phyloP scores from a whole-genome alignment of 1,140 invertebrate species.

The Papilio aristodemus region DNA sequence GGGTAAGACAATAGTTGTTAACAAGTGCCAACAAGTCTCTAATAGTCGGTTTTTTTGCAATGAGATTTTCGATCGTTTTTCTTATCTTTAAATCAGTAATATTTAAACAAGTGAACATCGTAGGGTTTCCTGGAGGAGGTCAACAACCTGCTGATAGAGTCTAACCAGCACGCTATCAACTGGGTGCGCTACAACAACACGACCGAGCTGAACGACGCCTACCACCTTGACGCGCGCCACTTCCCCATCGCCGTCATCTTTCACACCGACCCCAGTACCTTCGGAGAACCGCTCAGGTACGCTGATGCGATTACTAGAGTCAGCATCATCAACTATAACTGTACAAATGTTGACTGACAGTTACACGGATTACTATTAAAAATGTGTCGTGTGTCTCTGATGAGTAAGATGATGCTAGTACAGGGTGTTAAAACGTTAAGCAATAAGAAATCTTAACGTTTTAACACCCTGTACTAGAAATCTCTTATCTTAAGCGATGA shows the following conservation, averaged over 20 bases:
- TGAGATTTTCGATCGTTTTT: not conserved
- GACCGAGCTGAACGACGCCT: conserved; percentile 85
- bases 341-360: no score
- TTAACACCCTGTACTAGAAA: no score
- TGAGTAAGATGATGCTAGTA: no score
- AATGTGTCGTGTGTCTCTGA: no score
- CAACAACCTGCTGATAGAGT: conserved; percentile 79
- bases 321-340: no score
- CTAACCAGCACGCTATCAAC: conserved; percentile 81
- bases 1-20: conserved; percentile 75
- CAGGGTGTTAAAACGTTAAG: no score
- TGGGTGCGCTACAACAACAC: conserved; percentile 84
- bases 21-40: no score
- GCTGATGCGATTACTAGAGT: not conserved
- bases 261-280: conserved; percentile 69
- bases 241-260: conserved; percentile 87
- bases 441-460: no score
- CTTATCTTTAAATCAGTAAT: not conserved
- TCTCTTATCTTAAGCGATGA: no score
- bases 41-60: not conserved
- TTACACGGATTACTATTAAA: no score
- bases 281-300: conserved; percentile 82
- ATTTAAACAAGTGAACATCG: conserved; percentile 34
- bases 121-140: conserved; percentile 84
- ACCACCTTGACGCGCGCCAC: conserved; percentile 83